These are phyloP conservation scores for Rhincodon typus DNA, from an alignment of 2,797 vertebrate genomes.

Conservation along the genomic window DNA sequence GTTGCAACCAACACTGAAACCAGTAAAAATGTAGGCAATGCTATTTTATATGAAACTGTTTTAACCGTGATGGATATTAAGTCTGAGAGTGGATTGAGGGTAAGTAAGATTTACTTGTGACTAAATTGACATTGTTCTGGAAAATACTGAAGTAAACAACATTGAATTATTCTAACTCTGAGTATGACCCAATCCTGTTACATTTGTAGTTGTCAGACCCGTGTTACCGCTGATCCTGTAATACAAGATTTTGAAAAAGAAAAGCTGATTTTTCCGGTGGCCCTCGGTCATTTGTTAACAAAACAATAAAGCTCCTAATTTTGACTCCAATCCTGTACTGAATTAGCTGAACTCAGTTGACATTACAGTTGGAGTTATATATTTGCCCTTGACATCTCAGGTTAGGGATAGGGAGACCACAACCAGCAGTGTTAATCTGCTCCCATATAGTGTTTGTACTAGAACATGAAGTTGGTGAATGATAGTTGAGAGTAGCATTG, in stretches of 20 bases:
- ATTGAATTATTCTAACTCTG: not conserved
- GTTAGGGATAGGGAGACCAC: not conserved
- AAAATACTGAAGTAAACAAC: not conserved
- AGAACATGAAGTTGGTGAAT: too few species aligned
- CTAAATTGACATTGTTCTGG: not conserved
- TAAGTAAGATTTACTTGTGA: conserved; percentile 47
- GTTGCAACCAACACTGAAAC: conserved; percentile 88
- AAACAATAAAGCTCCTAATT: not conserved
- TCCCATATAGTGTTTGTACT: not conserved
- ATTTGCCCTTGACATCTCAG: not conserved
- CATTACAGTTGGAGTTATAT: too few species aligned
- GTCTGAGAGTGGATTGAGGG: conserved; percentile 79
- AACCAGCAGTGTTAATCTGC: not conserved
- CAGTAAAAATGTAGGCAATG: conserved; percentile 77
- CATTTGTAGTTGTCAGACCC: not conserved
- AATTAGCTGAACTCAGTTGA: not conserved
- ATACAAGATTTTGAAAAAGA: not conserved
- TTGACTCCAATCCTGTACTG: not conserved
- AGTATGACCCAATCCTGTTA: not conserved
- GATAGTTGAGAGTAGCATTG: not conserved
- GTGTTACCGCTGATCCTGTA: not conserved
- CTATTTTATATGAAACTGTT: conserved; percentile 81
- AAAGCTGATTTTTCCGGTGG: not conserved
- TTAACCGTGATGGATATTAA: conserved; percentile 78
- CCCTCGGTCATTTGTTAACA: not conserved